Evolutionary conservation across 2,113 vertebrate genomes (phyloP).

Genomic region (Synchiropus splendidus): DNA sequence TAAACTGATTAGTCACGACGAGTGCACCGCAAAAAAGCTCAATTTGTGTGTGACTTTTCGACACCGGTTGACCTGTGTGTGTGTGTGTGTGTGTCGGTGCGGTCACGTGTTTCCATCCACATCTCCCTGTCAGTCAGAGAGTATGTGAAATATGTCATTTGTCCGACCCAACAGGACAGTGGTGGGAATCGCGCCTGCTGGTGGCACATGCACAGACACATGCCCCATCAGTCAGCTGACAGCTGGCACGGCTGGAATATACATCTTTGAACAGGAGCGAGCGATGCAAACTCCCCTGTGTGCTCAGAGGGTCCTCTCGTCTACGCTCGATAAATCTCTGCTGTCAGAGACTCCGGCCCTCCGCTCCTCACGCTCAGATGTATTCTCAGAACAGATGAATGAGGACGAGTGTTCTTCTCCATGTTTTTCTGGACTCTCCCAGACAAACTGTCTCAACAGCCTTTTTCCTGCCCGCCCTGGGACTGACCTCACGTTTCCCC

Average conservation of each 20-base stretch:
- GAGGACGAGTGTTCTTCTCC: slow-evolving; percentile 28
- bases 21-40: slow-evolving; percentile 19
- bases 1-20: slow-evolving; percentile 30
- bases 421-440: slow-evolving; percentile 13
- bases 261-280: slow-evolving; percentile 30
- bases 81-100: slow-evolving; percentile 5
- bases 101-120: slow-evolving; percentile 20
- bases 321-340: slow-evolving; percentile 12
- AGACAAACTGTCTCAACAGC: slow-evolving; percentile 14
- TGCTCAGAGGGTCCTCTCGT: slow-evolving; percentile 14
- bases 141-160: slow-evolving; percentile 24
- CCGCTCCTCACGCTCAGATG: slow-evolving; percentile 16
- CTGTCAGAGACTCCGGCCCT: slow-evolving; percentile 3
- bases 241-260: slow-evolving; percentile 26
- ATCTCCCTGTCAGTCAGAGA: slow-evolving; percentile 3
- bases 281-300: slow-evolving; percentile 23
- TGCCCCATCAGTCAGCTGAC: background rate
- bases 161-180: too few relatives aligned
- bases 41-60: slow-evolving; percentile 28
- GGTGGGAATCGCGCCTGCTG: too few relatives aligned
- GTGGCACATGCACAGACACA: background rate
- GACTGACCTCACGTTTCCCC: too few relatives aligned
- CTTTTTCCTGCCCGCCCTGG: background rate
- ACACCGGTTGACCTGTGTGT: slow-evolving; percentile 20
- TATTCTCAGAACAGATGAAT: slow-evolving; percentile 51